phyloP scores from a whole-genome alignment of 1,140 invertebrate genomes.

The Drosophila serrata region DNA sequence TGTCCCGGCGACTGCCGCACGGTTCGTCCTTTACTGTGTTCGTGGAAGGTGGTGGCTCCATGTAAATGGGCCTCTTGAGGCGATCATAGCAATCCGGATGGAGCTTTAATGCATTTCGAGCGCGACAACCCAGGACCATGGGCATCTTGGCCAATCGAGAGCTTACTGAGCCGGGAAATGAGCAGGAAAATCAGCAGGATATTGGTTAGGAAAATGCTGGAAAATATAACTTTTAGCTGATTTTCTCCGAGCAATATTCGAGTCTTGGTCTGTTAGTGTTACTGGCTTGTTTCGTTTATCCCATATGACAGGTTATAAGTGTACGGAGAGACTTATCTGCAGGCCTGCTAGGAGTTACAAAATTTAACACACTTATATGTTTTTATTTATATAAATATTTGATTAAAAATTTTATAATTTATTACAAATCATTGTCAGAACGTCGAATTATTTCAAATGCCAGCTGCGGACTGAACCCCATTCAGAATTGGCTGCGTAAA shows the following conservation, averaged over 20 bases:
- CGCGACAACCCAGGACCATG: constrained; percentile 51
- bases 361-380: neutral
- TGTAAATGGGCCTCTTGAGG: constrained; percentile 37
- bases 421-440: neutral
- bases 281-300: neutral
- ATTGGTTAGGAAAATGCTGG: neutral
- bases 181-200: neutral
- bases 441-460: neutral
- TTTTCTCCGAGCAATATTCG: constrained; percentile 6
- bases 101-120: constrained; percentile 22
- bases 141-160: constrained; percentile 42
- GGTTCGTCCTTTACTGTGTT: constrained; percentile 15
- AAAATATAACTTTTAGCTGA: neutral
- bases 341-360: neutral
- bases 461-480: neutral
- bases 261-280: constrained; percentile 6
- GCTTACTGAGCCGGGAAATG: neutral
- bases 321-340: too few species aligned
- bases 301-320: neutral
- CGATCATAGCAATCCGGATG: constrained; percentile 61
- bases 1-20: constrained; percentile 27
- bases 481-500: constrained; percentile 22
- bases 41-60: constrained; percentile 2
- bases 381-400: neutral
- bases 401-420: neutral